phyloP scores from a whole-genome alignment of 2,888 invertebrate genomes.

The Lobophora halterata region DNA sequence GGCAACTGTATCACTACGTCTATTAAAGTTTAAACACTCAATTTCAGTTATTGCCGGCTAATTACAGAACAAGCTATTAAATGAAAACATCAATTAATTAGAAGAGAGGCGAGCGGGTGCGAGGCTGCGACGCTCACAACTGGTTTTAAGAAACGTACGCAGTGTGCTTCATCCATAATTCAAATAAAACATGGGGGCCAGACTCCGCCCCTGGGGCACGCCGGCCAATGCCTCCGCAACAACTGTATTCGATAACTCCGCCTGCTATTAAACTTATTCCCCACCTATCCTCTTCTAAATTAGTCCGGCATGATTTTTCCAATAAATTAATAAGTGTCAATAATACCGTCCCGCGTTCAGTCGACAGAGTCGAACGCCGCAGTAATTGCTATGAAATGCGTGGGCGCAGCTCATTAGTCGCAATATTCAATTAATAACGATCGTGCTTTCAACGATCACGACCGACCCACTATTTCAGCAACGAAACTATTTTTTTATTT shows the following conservation, averaged over 20 bases:
- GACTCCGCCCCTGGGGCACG: slow-evolving; percentile 74
- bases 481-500: slow-evolving; percentile 46
- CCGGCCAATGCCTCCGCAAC: slow-evolving; percentile 71
- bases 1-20: slow-evolving; percentile 48
- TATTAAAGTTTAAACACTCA: slow-evolving; percentile 66
- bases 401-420: slow-evolving; percentile 52
- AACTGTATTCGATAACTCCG: slow-evolving; percentile 64
- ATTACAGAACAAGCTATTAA: slow-evolving; percentile 74
- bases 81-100: slow-evolving; percentile 79
- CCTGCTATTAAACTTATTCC: slow-evolving; percentile 68
- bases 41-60: slow-evolving; percentile 65
- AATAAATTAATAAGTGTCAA: slow-evolving; percentile 70
- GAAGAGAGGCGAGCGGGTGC: slow-evolving; percentile 73
- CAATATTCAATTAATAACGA: slow-evolving; percentile 67
- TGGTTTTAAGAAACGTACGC: slow-evolving; percentile 69
- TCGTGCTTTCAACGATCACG: slow-evolving; percentile 61
- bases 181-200: slow-evolving; percentile 78
- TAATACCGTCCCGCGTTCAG: slow-evolving; percentile 53
- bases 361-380: slow-evolving; percentile 50
- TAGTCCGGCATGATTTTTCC: slow-evolving; percentile 63
- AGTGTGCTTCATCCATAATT: slow-evolving; percentile 77
- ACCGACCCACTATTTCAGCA: slow-evolving; percentile 42
- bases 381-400: slow-evolving; percentile 47
- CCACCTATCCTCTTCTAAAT: slow-evolving; percentile 69
- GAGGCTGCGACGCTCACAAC: slow-evolving; percentile 72